Evolutionary conservation across 2,797 vertebrate genomes (phyloP).

Genomic region (Jordanella pulchra): DNA sequence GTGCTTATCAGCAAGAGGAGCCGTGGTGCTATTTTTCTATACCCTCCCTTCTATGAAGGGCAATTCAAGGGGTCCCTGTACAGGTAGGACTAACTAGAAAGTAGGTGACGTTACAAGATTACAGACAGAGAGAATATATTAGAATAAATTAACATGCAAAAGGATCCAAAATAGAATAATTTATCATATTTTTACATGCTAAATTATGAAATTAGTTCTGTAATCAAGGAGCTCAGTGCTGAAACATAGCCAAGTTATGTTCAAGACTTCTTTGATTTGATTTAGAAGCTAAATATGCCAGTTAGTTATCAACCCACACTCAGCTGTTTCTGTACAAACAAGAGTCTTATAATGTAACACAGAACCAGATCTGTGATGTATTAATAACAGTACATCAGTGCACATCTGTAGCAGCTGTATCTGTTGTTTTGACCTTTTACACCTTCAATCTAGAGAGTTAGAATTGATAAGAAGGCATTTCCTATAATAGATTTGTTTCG

Average conservation of each 20-base stretch:
- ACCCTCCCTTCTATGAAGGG: slow-evolving; percentile 77
- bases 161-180: slow-evolving; percentile 14
- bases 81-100: slow-evolving; percentile 45
- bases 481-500: not conserved
- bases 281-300: slow-evolving; percentile 10
- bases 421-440: slow-evolving; percentile 9
- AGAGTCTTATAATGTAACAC: slow-evolving; percentile 33
- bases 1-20: slow-evolving; percentile 71
- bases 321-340: slow-evolving; percentile 26
- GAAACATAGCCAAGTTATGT: slow-evolving; percentile 12
- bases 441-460: not conserved
- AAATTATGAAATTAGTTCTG: slow-evolving; percentile 25
- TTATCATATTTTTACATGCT: slow-evolving; percentile 28
- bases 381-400: slow-evolving; percentile 17
- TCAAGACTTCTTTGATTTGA: slow-evolving; percentile 23
- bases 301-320: slow-evolving; percentile 4
- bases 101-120: slow-evolving; percentile 24
- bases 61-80: slow-evolving; percentile 57
- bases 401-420: not conserved
- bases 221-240: slow-evolving; percentile 17
- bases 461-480: not conserved
- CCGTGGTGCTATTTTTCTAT: slow-evolving; percentile 59
- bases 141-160: slow-evolving; percentile 34
- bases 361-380: slow-evolving; percentile 18
- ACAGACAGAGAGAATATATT: slow-evolving; percentile 20